Percentiles rank a stretch among this genome's conserved stretches.
Conservation (phyloP, 2,113 vertebrate species). For the Perca flavescens region DNA sequence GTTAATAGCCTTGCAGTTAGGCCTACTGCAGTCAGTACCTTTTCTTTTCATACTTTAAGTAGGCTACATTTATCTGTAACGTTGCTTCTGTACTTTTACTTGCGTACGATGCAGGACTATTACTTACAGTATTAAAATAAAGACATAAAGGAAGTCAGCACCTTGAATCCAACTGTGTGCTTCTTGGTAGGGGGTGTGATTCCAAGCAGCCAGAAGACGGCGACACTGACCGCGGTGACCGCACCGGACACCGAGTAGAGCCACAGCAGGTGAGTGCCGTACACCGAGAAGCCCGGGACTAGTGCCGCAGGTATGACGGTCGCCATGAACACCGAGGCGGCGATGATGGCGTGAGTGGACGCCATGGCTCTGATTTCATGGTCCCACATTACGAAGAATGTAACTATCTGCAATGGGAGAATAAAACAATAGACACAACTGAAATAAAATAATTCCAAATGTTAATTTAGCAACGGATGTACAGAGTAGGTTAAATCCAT, state of each 20-base stretch:
- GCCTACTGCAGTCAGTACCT: neutral
- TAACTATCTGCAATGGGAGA: accelerated
- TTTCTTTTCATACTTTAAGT: neutral
- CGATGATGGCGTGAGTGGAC: slow-evolving; percentile 87
- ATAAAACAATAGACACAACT: accelerated
- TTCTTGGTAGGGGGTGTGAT: slow-evolving; percentile 88
- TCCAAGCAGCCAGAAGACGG: slow-evolving; percentile 88
- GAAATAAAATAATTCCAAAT: neutral
- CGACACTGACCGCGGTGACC: slow-evolving; percentile 84
- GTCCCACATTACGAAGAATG: slow-evolving; percentile 86
- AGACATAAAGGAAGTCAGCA: slow-evolving; percentile 50
- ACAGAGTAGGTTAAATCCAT: neutral
- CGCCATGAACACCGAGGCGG: slow-evolving; percentile 84
- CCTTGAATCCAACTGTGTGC: slow-evolving; percentile 90
- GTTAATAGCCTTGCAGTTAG: no score
- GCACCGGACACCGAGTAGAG: slow-evolving; percentile 86
- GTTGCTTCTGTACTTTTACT: neutral
- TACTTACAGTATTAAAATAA: neutral
- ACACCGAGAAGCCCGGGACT: slow-evolving; percentile 88
- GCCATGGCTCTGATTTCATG: slow-evolving; percentile 88
- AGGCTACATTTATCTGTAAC: no score
- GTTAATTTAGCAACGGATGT: neutral
- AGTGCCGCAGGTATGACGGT: slow-evolving; percentile 84
- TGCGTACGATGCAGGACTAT: no score
- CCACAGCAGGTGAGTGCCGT: slow-evolving; percentile 91